Conservation (phyloP, 2,888 invertebrate species). For the Linnaemya tessellans region DNA sequence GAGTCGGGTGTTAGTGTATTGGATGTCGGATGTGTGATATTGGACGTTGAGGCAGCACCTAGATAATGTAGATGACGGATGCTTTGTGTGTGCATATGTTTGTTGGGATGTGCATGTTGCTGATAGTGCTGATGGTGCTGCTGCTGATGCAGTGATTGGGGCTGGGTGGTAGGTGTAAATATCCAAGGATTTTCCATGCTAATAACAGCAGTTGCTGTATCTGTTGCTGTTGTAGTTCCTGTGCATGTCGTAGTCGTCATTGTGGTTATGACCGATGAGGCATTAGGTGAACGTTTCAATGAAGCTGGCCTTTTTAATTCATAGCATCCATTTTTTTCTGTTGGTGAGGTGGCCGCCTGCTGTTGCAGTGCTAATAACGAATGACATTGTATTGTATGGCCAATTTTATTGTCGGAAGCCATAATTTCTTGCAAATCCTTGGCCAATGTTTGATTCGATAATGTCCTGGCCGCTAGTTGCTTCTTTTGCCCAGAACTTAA, state of each 20-base stretch:
- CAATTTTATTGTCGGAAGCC: constrained; percentile 77
- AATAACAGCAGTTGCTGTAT: constrained; percentile 47
- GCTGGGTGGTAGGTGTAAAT: constrained; percentile 30
- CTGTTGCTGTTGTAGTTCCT: constrained; percentile 42
- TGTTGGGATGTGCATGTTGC: constrained; percentile 74
- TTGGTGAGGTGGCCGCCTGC: constrained; percentile 47
- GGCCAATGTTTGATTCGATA: constrained; percentile 81
- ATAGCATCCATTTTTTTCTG: constrained; percentile 78
- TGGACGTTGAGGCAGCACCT: constrained; percentile 36
- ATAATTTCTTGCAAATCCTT: constrained; percentile 80
- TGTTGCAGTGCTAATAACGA: constrained; percentile 75
- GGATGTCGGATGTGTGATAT: not conserved
- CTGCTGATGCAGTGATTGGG: constrained; percentile 24
- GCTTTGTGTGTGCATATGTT: constrained; percentile 70
- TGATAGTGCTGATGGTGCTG: constrained; percentile 73
- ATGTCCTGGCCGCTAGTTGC: constrained; percentile 77
- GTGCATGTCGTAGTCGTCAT: constrained; percentile 74
- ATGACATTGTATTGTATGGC: constrained; percentile 76
- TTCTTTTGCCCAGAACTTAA: constrained; percentile 77
- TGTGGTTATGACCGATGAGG: constrained; percentile 77
- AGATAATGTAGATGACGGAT: constrained; percentile 76
- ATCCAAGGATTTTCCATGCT: constrained; percentile 65
- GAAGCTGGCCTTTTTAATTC: constrained; percentile 80
- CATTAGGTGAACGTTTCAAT: constrained; percentile 78
- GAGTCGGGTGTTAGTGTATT: constrained; percentile 44